A percentile compares a stretch with the other conserved stretches of the same genome.
Evolutionary conservation across 1,140 invertebrate genomes (phyloP).

Genomic region (Hyles vespertilio): DNA sequence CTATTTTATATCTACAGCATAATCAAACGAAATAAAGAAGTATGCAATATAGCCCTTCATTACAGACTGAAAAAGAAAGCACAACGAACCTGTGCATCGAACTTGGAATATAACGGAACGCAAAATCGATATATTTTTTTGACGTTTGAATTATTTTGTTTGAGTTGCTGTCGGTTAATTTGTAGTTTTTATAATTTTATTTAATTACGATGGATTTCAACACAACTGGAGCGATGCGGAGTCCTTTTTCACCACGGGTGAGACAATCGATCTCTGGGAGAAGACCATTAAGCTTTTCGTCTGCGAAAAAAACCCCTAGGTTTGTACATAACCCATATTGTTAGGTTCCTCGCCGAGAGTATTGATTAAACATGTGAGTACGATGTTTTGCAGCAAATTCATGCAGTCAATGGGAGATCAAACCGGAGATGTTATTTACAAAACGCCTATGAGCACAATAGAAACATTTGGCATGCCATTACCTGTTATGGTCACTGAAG

Average conservation of each 20-base stretch:
- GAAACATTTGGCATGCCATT: conserved; percentile 87
- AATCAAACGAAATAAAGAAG: too few species aligned
- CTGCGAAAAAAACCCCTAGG: conserved; percentile 68
- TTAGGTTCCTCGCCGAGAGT: conserved; percentile 14
- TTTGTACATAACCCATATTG: conserved; percentile 37
- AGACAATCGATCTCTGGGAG: conserved; percentile 60
- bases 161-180: conserved; percentile 18
- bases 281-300: conserved; percentile 53
- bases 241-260: conserved; percentile 73
- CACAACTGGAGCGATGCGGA: conserved; percentile 62
- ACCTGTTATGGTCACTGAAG: conserved; percentile 92
- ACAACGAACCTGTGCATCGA: too few species aligned
- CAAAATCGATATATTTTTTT: conserved; percentile 12
- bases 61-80: too few species aligned
- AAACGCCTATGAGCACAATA: conserved; percentile 80
- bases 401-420: conserved; percentile 34
- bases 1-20: too few species aligned
- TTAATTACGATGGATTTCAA: conserved; percentile 61
- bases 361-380: neutral
- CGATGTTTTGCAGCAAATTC: conserved; percentile 39
- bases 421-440: conserved; percentile 81
- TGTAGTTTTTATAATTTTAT: conserved; percentile 13
- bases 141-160: conserved; percentile 17
- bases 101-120: neutral
- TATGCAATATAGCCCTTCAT: too few species aligned